A percentile compares a stretch with the other conserved stretches of the same genome.
phyloP scores from a whole-genome alignment of 2,113 vertebrate genomes.

The Coryphaenoides rupestris region DNA sequence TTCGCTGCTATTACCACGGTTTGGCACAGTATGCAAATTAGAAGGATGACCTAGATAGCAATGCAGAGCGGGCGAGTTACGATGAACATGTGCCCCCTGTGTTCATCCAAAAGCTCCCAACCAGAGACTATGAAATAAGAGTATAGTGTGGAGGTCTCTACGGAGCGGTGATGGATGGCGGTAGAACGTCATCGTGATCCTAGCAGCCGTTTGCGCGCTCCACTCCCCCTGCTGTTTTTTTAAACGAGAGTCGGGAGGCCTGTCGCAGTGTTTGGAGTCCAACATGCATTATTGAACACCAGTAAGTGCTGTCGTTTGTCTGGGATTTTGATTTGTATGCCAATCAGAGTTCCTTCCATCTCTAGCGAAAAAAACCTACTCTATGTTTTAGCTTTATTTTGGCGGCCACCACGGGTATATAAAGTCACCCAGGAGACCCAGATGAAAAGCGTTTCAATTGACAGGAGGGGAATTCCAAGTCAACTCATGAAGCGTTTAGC shows the following conservation, averaged over 20 bases:
- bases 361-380: background rate
- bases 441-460: background rate
- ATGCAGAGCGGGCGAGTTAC: slow-evolving; percentile 26
- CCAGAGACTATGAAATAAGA: background rate
- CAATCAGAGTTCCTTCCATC: slow-evolving; percentile 22
- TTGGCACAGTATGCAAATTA: slow-evolving; percentile 44
- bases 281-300: slow-evolving; percentile 52
- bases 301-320: slow-evolving; percentile 49
- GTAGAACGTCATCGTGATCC: background rate
- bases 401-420: background rate
- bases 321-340: slow-evolving; percentile 27
- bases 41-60: slow-evolving; percentile 44
- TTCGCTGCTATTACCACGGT: slow-evolving; percentile 21
- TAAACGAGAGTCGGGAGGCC: slow-evolving; percentile 9
- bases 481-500: slow-evolving; percentile 11
- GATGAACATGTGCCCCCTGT: slow-evolving; percentile 12
- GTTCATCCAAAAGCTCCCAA: slow-evolving; percentile 10
- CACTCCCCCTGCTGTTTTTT: slow-evolving; percentile 5
- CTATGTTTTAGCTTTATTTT: background rate
- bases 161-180: too few relatives aligned
- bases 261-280: slow-evolving; percentile 13
- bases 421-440: background rate
- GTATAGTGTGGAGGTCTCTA: too few relatives aligned
- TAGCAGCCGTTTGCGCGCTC: background rate
- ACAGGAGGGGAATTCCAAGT: slow-evolving; percentile 13